phyloP scores from a whole-genome alignment of 2,888 invertebrate species.

The Tetragnatha montana region DNA sequence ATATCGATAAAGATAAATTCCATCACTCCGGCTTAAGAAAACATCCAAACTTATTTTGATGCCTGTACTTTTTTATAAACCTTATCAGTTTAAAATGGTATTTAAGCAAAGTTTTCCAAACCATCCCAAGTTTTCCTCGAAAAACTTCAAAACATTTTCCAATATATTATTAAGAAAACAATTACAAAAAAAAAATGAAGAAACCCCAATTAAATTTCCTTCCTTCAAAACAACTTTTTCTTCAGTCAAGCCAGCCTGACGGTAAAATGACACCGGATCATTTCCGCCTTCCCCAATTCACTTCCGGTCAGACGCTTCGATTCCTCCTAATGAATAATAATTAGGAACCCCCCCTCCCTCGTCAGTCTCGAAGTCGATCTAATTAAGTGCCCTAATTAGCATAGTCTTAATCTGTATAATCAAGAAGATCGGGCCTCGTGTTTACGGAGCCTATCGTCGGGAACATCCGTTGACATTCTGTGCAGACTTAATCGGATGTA shows the following conservation, averaged over 20 bases:
- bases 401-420: constrained; percentile 60
- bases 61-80: too few relatives aligned
- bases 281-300: constrained; percentile 19
- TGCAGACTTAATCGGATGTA: constrained; percentile 39
- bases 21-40: too few relatives aligned
- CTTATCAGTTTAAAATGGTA: too few relatives aligned
- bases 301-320: constrained; percentile 36
- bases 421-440: constrained; percentile 47
- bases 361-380: constrained; percentile 38
- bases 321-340: constrained; percentile 56
- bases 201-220: background rate
- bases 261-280: background rate
- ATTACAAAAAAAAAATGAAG: background rate
- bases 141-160: background rate
- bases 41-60: too few relatives aligned
- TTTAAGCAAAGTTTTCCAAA: too few relatives aligned
- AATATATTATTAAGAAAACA: background rate
- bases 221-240: background rate
- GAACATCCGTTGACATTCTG: constrained; percentile 49
- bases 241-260: background rate
- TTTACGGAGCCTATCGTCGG: constrained; percentile 40
- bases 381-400: constrained; percentile 62
- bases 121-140: background rate
- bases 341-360: constrained; percentile 20
- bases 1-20: too few relatives aligned